Base-by-base conservation (phyloP, 2,797 vertebrate species). In the Leuciscus waleckii region DNA sequence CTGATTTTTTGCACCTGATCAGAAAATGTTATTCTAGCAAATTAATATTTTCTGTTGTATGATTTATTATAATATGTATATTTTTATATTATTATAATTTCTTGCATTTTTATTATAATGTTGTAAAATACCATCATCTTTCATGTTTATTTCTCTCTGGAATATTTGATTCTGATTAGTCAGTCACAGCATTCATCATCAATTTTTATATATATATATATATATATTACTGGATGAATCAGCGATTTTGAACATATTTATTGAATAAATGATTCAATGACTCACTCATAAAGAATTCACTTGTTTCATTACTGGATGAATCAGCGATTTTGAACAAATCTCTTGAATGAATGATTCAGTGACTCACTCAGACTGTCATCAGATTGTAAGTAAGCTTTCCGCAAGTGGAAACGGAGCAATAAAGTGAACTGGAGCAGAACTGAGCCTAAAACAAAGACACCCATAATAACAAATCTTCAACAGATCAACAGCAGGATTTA, bases 161-260 rank as follows among this genome's bases (percentile, higher is more conserved):
- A 43, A 43, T 43, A 11, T 10, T 43, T 43, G 41, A 43, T 43
- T 43, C 41, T 43, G 10, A 43, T 43, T 43, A 11, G 41, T 43
- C 41, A 43, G 10, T 43, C 41, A 43, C 2, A 43, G 41, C 41
- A 11, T 21, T 21, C 17, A 54, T 54, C 51, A 2, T 54, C 6
- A 7, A 54, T 54, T 19, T 51, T 51, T 19, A 32, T 54, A 21
- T 21, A 70, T 39, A 39, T 41, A 41, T 41, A 41, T 32, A 32
- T 32, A 32, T 32, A 32, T 32, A 32, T 46, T 14, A 46, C 13
- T 46, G 13, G 43, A 46, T 46, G 43, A 46, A 46, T 46, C 43
- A 1, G 1, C 0, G 2, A 14, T 43, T 46, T 46, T 46, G 43
- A 46, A 1, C 4, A 1, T 4, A 46, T 46, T 1, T 4, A 4